Base-by-base conservation (phyloP, 2,888 invertebrate genomes). In the Zygogramma bicolorata region DNA sequence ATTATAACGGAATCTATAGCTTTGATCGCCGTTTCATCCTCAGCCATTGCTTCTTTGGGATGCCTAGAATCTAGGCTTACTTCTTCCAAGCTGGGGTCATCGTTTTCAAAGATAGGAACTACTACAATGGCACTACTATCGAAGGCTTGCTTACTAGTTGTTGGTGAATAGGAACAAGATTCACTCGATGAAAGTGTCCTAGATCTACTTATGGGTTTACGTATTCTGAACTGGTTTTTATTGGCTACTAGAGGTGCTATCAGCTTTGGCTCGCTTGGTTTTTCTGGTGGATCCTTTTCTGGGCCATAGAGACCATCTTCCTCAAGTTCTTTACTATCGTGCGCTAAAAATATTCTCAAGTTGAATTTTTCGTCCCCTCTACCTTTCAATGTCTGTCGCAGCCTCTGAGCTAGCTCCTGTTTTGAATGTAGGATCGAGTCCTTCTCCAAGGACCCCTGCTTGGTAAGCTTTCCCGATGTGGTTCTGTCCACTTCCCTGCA, bases 261-360 rank as follows among this genome's bases (percentile, higher is more conserved):
- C 29, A 79, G 71, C 74, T 80, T 82, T 5, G 80, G 82, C 34
- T 72, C 70, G 18, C 46, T 34, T 6, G 42, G 27, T 63, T 65
- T 66, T 46, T 71, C 73, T 89, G 61, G 87, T 7, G n/a, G 59
- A 25, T 68, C 69, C 27, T 58, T 70, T 13, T 68, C 58, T 57
- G 62, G 65, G n/a, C 8, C 22, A 7, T 20, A 67, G n/a, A 71
- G 60, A 49, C 57, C 62, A 15, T 77, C 73, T 31, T 71, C 75
- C 27, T 70, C 38, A 1, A n/a, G 66, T 34, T 61, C 77, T 73
- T 85, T 84, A n/a, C 87, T 85, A 20, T 88, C 88, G 74, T 89
- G 90, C 0, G 90, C 88, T 65, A 92, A 83, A 77, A 91, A 90
- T 73, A 92, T 92, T 67, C 90, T 90, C 42, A 92, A 86, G 82